Conservation (phyloP, 2,113 vertebrate species). For the Vulpes vulpes region DNA sequence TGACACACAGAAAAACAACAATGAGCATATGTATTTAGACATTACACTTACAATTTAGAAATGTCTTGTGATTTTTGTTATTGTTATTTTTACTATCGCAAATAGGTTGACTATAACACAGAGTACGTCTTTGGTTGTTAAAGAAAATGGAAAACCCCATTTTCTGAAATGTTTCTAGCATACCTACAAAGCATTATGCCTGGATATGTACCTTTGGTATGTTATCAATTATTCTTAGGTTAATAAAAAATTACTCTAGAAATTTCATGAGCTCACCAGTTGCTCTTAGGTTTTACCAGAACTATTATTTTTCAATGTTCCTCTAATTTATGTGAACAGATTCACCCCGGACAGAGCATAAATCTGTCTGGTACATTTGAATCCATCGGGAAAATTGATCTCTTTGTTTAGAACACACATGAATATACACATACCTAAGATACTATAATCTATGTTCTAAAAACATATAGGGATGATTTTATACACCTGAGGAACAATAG, state of each 20-base stretch:
- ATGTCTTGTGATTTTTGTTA: background rate
- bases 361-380: background rate
- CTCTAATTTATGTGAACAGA: slow-evolving; percentile 37
- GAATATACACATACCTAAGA: background rate
- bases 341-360: background rate
- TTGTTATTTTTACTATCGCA: background rate
- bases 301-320: background rate
- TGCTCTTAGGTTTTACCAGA: slow-evolving; percentile 35
- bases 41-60: background rate
- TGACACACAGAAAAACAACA: background rate
- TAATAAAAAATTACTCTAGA: slow-evolving; percentile 18
- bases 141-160: slow-evolving; percentile 10
- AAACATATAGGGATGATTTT: background rate
- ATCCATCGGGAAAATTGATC: slow-evolving; percentile 27
- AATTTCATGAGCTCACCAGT: background rate
- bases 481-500: background rate
- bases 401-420: background rate
- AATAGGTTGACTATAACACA: background rate
- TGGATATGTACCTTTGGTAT: background rate
- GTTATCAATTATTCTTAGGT: background rate
- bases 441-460: background rate
- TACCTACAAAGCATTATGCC: background rate
- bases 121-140: background rate
- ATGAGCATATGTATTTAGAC: background rate
- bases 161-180: background rate